Evolutionary conservation across 1,140 invertebrate genomes (phyloP).

Genomic region (Psilanteris sp.): DNA sequence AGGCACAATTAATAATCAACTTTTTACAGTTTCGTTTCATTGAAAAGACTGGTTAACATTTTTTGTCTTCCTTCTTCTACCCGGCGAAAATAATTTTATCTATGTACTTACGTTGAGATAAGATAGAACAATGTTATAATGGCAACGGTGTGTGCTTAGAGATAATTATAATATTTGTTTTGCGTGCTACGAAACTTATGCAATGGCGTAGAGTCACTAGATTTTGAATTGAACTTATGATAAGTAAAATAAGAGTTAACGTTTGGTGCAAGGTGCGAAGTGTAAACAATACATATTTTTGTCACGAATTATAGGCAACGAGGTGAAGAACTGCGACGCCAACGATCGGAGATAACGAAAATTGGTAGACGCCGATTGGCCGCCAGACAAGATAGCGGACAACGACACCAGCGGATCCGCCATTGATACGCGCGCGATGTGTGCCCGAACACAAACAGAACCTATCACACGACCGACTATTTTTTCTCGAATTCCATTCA

Average conservation of each 20-base stretch:
- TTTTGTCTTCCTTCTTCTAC: conserved; percentile 13
- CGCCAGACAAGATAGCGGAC: conserved; percentile 64
- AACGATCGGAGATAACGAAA: conserved; percentile 46
- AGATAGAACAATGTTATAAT: conserved; percentile 59
- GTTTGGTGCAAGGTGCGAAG: conserved; percentile 49
- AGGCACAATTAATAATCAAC: too few species aligned
- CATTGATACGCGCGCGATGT: conserved; percentile 75
- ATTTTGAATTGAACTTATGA: conserved; percentile 41
- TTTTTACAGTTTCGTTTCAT: conserved; percentile 12
- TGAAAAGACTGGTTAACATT: conserved; percentile 9
- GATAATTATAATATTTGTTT: conserved; percentile 57
- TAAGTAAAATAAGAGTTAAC: conserved; percentile 14
- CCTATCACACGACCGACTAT: conserved; percentile 13
- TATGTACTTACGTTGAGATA: conserved; percentile 49
- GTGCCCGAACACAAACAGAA: conserved; percentile 46
- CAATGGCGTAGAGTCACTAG: conserved; percentile 22
- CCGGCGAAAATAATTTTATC: conserved; percentile 54
- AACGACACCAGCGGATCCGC: conserved; percentile 68
- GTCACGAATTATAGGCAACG: conserved; percentile 15
- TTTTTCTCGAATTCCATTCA: conserved; percentile 43
- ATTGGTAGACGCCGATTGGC: conserved; percentile 49
- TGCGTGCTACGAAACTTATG: conserved; percentile 42
- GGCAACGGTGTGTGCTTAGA: conserved; percentile 44
- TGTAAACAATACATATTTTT: conserved; percentile 35
- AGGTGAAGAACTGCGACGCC: conserved; percentile 36